phyloP scores from a whole-genome alignment of 2,888 invertebrate species.

The Volucella inanis region DNA sequence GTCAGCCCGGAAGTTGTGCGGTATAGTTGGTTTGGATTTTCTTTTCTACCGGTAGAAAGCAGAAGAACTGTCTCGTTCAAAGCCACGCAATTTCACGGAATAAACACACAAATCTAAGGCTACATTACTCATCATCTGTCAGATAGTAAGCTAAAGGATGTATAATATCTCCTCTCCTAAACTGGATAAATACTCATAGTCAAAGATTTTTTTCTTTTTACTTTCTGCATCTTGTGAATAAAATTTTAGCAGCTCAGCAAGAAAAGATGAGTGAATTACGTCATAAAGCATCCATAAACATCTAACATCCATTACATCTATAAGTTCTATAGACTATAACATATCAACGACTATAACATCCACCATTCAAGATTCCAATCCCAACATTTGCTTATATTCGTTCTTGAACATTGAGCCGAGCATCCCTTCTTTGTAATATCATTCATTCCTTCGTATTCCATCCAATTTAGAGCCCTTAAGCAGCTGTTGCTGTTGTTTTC shows the following conservation, averaged over 20 bases:
- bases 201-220: conserved; percentile 3
- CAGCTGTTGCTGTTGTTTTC: conserved; percentile 71
- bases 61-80: conserved; percentile 57
- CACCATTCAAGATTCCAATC: too few species aligned
- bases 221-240: background rate
- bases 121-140: conserved; percentile 65
- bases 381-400: too few species aligned
- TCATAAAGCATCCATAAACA: conserved; percentile 47
- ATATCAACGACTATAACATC: background rate
- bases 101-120: conserved; percentile 69
- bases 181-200: conserved; percentile 31
- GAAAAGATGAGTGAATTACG: conserved; percentile 27
- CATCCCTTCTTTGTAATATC: conserved; percentile 24
- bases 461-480: conserved; percentile 54
- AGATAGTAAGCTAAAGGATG: conserved; percentile 36
- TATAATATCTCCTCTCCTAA: conserved; percentile 5
- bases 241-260: background rate
- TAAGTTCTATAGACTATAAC: too few species aligned
- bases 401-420: background rate
- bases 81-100: conserved; percentile 72
- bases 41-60: conserved; percentile 29
- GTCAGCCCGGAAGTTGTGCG: conserved; percentile 59
- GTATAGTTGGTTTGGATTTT: conserved; percentile 48
- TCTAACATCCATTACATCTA: conserved; percentile 3
- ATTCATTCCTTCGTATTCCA: conserved; percentile 47